phyloP scores from a whole-genome alignment of 2,888 invertebrate species.

The Adineta ricciae region DNA sequence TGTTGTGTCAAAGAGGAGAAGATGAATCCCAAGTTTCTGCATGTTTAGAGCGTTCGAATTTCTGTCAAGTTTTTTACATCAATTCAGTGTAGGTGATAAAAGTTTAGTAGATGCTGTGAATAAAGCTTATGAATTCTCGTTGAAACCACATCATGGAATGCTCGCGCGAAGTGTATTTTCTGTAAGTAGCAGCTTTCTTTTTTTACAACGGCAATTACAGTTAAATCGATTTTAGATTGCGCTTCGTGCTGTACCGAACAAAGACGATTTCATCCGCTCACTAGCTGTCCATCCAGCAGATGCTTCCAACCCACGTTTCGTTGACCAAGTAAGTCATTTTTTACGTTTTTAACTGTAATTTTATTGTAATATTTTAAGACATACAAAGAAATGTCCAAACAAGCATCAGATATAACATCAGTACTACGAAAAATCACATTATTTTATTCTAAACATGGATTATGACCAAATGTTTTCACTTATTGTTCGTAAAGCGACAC shows the following conservation, averaged over 20 bases:
- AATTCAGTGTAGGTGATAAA: slow-evolving; percentile 23
- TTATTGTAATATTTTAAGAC: neutral
- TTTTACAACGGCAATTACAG: neutral
- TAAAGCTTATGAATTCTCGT: slow-evolving; percentile 20
- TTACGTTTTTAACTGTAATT: neutral
- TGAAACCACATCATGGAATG: slow-evolving; percentile 27
- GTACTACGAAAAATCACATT: neutral
- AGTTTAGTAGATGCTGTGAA: slow-evolving; percentile 24
- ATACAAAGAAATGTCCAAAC: neutral
- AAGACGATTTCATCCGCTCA: slow-evolving; percentile 39
- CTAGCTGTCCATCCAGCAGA: slow-evolving; percentile 36
- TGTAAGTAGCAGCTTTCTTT: neutral
- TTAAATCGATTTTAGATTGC: slow-evolving; percentile 39
- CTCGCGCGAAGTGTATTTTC: slow-evolving; percentile 29
- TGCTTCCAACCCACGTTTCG: slow-evolving; percentile 35
- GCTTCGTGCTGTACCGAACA: slow-evolving; percentile 42
- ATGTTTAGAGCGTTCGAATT: slow-evolving; percentile 22
- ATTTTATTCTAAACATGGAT: neutral
- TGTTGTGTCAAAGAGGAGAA: too few species aligned
- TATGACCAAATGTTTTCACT: neutral
- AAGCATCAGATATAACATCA: neutral
- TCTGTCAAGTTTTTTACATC: slow-evolving; percentile 24
- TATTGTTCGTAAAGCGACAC: neutral
- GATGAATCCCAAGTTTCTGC: neutral
- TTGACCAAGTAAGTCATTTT: slow-evolving; percentile 34